These are phyloP conservation scores for Melikaiella ostensackeni DNA, from an alignment of 2,888 invertebrate genomes.

Conservation along the genomic window DNA sequence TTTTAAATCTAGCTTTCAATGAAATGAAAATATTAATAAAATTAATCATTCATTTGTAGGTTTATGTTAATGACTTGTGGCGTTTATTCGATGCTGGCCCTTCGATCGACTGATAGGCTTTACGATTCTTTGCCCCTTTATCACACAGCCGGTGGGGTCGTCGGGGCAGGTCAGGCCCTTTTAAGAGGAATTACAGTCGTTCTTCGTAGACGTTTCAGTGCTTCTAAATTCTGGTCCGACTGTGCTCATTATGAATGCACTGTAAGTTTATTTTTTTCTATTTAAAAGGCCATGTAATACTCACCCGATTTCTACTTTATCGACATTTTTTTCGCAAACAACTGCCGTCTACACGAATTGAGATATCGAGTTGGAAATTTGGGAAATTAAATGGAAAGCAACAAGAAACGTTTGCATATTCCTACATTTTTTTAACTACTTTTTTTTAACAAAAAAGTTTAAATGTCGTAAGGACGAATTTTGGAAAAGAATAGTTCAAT, in stretches of 20 bases:
- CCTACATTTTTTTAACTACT: too few species aligned
- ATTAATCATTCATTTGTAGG: slow-evolving; percentile 60
- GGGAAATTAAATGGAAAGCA: too few species aligned
- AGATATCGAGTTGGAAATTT: too few species aligned
- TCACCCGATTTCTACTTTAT: too few species aligned
- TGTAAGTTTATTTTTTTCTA: slow-evolving; percentile 65
- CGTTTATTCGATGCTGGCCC: slow-evolving; percentile 70
- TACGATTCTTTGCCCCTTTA: slow-evolving; percentile 78
- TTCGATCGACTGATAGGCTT: slow-evolving; percentile 74
- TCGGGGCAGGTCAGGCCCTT: slow-evolving; percentile 77
- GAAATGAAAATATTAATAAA: background rate
- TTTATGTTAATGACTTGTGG: slow-evolving; percentile 75
- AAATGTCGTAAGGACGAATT: too few species aligned
- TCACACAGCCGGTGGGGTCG: slow-evolving; percentile 77
- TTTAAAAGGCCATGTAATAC: background rate
- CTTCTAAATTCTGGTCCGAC: slow-evolving; percentile 77
- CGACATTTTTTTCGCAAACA: too few species aligned
- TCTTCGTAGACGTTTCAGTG: slow-evolving; percentile 76
- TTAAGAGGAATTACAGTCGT: slow-evolving; percentile 75
- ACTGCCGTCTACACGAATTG: too few species aligned
- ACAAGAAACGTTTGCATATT: too few species aligned
- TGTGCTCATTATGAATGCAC: slow-evolving; percentile 78
- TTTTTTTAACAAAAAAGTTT: too few species aligned
- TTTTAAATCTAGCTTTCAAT: background rate
- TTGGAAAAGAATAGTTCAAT: too few species aligned